A percentile compares a stretch with the other conserved stretches of the same genome.
phyloP scores from a whole-genome alignment of 2,797 vertebrate species.

The Hapalemur alaotrensis region DNA sequence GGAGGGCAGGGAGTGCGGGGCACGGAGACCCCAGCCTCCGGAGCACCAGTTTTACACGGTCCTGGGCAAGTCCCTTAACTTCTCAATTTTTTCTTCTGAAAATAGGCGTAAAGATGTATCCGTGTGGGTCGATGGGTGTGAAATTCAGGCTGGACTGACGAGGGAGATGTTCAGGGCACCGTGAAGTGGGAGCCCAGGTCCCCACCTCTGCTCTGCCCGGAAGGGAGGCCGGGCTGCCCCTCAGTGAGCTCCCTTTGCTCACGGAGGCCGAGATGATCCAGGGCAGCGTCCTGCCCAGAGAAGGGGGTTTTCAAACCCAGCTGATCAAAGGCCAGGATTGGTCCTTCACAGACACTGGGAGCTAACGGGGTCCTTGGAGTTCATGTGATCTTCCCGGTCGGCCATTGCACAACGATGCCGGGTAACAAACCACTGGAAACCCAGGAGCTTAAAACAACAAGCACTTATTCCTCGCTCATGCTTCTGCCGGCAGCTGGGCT shows the following conservation, averaged over 20 bases:
- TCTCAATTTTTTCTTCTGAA: not conserved
- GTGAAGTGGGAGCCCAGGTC: not conserved
- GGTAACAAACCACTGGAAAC: not conserved
- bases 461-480: not conserved
- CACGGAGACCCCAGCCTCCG: not conserved
- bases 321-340: too few species aligned
- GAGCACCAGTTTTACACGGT: rapidly evolving
- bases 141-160: not conserved
- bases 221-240: not conserved
- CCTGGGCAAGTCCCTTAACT: not conserved
- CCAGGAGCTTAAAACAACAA: not conserved
- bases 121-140: not conserved
- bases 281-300: not conserved
- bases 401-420: not conserved
- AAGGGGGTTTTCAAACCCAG: not conserved
- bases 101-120: not conserved
- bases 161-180: not conserved
- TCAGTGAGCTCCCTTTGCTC: not conserved
- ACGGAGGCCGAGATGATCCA: not conserved
- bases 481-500: not conserved
- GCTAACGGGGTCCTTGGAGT: not conserved
- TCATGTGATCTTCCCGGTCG: not conserved
- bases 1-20: not conserved
- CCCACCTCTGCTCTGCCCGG: too few species aligned
- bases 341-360: not conserved